Base-by-base conservation (phyloP, 2,797 vertebrate genomes). In the Selene dorsalis region DNA sequence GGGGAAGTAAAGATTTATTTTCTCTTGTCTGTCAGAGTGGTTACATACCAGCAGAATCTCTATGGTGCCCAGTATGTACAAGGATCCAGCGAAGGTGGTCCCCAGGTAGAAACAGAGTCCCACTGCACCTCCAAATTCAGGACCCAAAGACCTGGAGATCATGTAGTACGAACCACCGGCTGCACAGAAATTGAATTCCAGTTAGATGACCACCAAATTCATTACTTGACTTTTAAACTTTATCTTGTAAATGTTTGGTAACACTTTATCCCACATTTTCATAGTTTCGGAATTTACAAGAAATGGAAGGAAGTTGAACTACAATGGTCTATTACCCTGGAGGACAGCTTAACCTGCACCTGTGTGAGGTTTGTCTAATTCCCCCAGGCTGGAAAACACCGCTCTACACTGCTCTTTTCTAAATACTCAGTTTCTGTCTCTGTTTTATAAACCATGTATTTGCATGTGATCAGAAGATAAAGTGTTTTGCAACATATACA, bases 161-260 rank as follows among this genome's bases (percentile, higher is more conserved):
- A 99, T 98, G 92, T 98, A 99, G 92, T 99, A 99, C 0, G 98
- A 96, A 12, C 98, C 98, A 7, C 97, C 98, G 28, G 98, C 98
- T 99, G 85, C 62, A 55, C 86, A 78, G 73, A 84, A 55, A 77
- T 8, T 0, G 17, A 69, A 56, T 32, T 0, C 3, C 17, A 13
- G 35, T 87, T 66, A 73, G 53, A 53, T 14, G 38, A 22, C 13
- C 3, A 14, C 2, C 1, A 22, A 14, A 58, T 11, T 0, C 9
- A 18, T 73, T 53, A 1, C 2, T 45, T 43, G 8, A 1, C 13
- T 28, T 8, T 47, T 30, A 32, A 55, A 59, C 18, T 38, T 60
- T 1, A 41, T 56, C 59, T 38, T 35, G 4, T 12, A 55, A 59
- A 32, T 6, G 26, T 53, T 30, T 30, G 32, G 32, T 35, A 2